Base-by-base conservation (phyloP, 2,797 vertebrate genomes). In the Acanthurus lineatus region DNA sequence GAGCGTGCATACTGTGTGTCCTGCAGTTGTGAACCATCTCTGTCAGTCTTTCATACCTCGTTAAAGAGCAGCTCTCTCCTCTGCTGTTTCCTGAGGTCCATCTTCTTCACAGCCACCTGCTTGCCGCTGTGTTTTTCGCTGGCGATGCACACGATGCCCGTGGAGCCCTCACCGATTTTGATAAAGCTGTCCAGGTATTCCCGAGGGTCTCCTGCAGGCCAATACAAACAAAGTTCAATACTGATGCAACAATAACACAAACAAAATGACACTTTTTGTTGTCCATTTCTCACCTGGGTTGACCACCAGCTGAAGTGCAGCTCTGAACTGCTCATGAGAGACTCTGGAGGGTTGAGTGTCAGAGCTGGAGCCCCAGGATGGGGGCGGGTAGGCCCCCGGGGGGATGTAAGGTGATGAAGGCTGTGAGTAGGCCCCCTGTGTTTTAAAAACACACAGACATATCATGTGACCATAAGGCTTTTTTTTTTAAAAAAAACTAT, bases 41-140 rank as follows among this genome's bases (percentile, higher is more conserved):
- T 53, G 52, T 58, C 38, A 56, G 57, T 52, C 16, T 42, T 40
- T 20, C 44, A 5, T 90, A 98, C 98, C 97, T 99, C 98, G 20
- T 99, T 99, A 76, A 99, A 99, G 78, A 99, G 98, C 86, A 99
- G 95, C 84, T 99, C 98, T 73, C 98, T 94, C 57, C 98, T 94
- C 92, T 99, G 98, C 84, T 99, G 98, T 81, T 99, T 99, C 78
- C 97, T 95, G 81, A 99, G 97, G 93, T 99, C 98, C 98, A 99
- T 99, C 93, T 99, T 99, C 95, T 99, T 99, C 81, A 99, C 98
- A 0, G 98, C 98, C 0, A 99, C 98, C 92, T 99, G 98, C 89
- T 98, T 99, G 38, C 98, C 98, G 0, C 97, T 99, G 95, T 98
- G 97, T 90, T 97, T 99, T 92, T 99, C 97, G 0, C 97, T 98